A percentile compares a stretch with the other conserved stretches of the same genome.
These are phyloP conservation scores for Apostichopus californicus DNA, from an alignment of 35 echinoderm and acorn worm genomes.

Conservation along the genomic window DNA sequence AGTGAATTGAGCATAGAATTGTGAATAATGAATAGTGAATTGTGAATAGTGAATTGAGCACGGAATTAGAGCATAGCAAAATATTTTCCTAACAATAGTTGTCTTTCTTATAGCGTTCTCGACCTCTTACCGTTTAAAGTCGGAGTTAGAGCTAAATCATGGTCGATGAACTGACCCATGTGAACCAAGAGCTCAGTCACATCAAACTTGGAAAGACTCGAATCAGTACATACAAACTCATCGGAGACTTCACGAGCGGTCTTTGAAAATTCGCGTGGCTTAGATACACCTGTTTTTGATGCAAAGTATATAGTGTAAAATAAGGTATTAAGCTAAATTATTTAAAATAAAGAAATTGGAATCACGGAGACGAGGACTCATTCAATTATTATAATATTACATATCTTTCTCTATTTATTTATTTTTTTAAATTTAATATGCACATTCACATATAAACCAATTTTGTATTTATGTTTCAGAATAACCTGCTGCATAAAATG, in stretches of 20 bases:
- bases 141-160: not conserved
- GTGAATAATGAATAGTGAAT: not conserved
- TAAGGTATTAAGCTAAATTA: too few species aligned
- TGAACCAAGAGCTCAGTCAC: not conserved
- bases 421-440: too few species aligned
- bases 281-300: not conserved
- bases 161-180: conserved; percentile 25
- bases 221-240: not conserved
- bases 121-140: not conserved
- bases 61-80: too few species aligned
- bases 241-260: conserved; percentile 6
- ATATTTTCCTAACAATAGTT: too few species aligned
- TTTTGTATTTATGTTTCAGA: too few species aligned
- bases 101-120: too few species aligned
- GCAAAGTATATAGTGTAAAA: not conserved
- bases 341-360: too few species aligned
- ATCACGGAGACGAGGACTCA: too few species aligned
- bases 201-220: not conserved
- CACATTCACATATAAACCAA: too few species aligned
- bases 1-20: not conserved
- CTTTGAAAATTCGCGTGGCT: not conserved
- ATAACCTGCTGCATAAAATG: too few species aligned
- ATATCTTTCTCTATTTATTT: too few species aligned
- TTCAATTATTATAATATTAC: too few species aligned
- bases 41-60: not conserved